Base-by-base conservation (phyloP, 2,888 invertebrate species). In the Pristionchus maxplancki region DNA sequence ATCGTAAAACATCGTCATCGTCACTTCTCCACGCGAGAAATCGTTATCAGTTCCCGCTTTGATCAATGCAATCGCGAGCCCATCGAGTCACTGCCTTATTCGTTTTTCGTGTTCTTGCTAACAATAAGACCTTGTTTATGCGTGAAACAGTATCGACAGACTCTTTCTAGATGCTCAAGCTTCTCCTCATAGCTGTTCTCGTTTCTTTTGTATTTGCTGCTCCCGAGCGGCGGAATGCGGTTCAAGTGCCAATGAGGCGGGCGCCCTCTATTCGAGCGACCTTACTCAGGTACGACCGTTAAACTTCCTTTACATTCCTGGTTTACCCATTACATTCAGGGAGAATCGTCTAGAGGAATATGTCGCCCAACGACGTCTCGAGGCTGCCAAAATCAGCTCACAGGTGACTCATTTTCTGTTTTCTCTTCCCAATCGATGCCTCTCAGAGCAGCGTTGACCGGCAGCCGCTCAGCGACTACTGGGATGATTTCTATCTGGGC, bases 401-500 rank as follows among this genome's bases (percentile, higher is more conserved):
- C 20, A 40, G 40, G 71, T 74, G 15, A 24, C 6, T 37, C 37
- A 9, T 24, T 8, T 74, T 15, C 15, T 37, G 6, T 40, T 17
- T n/a, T 71, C 71, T 71, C 24, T n/a, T n/a, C n/a, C n/a, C n/a
- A 28, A 31, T 28, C 28, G 1, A 2, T 28, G 9, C 28, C 6
- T 64, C 20, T 8, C 40, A 74, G 71, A 40, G 9, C 24, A 28
- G 0, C 5, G n/a, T 90, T 17, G 92, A 90, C 44, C 88, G 87
- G 24, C 91, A 92, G 89, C 91, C 91, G 44, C 91, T 92, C 90
- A 53, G 91, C 85, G 93, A 93, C 90, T 93, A 92, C 89, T 92
- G 82, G 81, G 93, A 93, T 88, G 92, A 93, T 90, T 93, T 93
- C 92, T 93, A 93, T 90, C 91, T 93, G 88, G 93, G 93, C 88